phyloP scores from a whole-genome alignment of 2,888 invertebrate species.

The Idaea straminata region DNA sequence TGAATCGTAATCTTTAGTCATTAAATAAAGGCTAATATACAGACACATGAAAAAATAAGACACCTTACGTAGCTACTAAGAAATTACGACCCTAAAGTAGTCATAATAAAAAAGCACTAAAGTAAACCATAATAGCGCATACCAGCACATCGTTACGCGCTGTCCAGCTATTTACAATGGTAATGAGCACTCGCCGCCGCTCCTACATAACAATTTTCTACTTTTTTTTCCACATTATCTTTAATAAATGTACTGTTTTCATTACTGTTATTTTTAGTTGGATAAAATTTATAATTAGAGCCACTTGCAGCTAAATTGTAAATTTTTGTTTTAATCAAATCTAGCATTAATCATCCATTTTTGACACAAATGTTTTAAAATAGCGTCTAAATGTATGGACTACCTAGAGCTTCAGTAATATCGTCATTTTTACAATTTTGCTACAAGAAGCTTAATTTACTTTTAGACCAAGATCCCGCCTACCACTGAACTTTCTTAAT shows the following conservation, averaged over 20 bases:
- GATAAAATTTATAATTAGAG: too few species aligned
- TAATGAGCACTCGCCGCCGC: constrained; percentile 15
- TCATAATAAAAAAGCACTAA: constrained; percentile 1
- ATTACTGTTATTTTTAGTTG: too few species aligned
- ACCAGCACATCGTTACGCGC: constrained; percentile 3
- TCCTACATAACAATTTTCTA: constrained; percentile 4
- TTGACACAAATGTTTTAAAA: too few species aligned
- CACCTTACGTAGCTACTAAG: not conserved
- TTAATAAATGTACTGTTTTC: not conserved
- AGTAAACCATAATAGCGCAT: constrained; percentile 5
- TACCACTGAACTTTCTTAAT: too few species aligned
- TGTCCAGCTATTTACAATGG: constrained; percentile 14
- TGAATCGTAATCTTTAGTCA: not conserved
- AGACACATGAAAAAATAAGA: not conserved
- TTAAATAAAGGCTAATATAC: not conserved
- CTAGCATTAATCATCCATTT: too few species aligned
- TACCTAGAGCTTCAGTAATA: too few species aligned
- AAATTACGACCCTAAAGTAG: not conserved
- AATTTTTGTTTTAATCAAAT: too few species aligned
- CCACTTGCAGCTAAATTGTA: too few species aligned
- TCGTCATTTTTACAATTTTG: too few species aligned
- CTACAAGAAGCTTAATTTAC: too few species aligned
- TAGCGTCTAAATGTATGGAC: too few species aligned
- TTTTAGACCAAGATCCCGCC: too few species aligned
- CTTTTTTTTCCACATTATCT: not conserved